Evolutionary conservation across 64 coral and sea anemone genomes (phyloP).

Genomic region (Dendronephthya gigantea): DNA sequence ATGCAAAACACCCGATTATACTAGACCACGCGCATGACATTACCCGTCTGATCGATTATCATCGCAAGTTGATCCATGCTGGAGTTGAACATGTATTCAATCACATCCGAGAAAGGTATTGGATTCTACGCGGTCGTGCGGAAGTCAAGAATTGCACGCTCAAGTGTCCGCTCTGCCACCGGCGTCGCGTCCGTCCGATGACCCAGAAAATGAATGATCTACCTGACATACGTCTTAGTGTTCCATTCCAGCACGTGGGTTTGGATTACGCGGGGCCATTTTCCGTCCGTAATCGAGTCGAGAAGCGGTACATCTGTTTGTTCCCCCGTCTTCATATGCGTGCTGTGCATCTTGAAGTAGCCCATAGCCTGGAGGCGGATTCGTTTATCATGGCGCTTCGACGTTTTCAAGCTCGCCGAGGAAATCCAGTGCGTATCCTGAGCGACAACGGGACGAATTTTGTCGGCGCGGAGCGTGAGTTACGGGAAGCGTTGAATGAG

Average conservation of each 20-base stretch:
- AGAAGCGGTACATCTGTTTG: not conserved
- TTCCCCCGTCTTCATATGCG: not conserved
- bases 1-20: not conserved
- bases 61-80: not conserved
- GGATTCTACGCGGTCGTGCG: not conserved
- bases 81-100: slow-evolving; percentile 4
- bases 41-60: not conserved
- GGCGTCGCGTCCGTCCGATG: not conserved
- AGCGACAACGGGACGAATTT: slow-evolving; percentile 3
- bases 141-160: not conserved
- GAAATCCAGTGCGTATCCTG: not conserved
- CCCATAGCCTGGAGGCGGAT: not conserved
- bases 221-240: not conserved
- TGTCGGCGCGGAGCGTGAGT: no score
- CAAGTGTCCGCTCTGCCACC: not conserved
- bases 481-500: no score
- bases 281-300: not conserved
- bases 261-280: not conserved
- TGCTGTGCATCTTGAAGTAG: not conserved
- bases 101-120: not conserved
- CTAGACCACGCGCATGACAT: not conserved
- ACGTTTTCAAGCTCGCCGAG: not conserved
- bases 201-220: not conserved
- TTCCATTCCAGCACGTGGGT: not conserved
- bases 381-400: not conserved